Evolutionary conservation across 2,113 vertebrate species (phyloP), one percentile per base, ranked within the genome.

Genomic region (Brienomyrus longianalis): DNA sequence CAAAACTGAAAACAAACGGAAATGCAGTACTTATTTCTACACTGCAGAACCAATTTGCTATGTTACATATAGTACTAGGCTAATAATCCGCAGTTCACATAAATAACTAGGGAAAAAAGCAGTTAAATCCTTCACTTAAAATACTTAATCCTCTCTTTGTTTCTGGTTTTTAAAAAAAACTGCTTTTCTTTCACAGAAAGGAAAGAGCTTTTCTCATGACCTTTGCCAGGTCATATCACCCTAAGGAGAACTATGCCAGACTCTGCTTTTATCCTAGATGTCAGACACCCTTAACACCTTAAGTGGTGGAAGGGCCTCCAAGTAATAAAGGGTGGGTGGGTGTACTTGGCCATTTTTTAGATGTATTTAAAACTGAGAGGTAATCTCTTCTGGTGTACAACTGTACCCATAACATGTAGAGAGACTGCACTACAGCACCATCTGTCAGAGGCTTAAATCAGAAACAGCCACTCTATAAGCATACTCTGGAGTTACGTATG

Each of bases 131-230:
- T 54, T 56, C 51, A 51, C 51, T 35, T 39, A 56, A 35, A 52
- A 19, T 54, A 13, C 48, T 86, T 85, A 84, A 84, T 47, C 83
- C 9, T 13, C 45, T 86, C n/a, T 50, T 21, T 54, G 31, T 54
- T 23, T 87, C 85, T 87, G n/a, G 27, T 86, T 15, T 47, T 50
- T 8, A 51, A 50, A 23, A 23, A 83, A 84, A 83, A 83, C 17
- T 7, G 47, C 51, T 54, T 86, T 87, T 54, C n/a, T 54, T 56
- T 13, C 27, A 54, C 23, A 56, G 50, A 87, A 87, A 87, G 85
- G 85, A 87, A 87, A 87, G 7, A 11, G 85, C 85, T 39, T 87
- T 86, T 87, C 85, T 87, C 85, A 87, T 87, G 85, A 87, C 85
- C 85, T 87, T 31, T 87, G 51, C 51, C 51, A 35, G 17, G 31